Conservation (phyloP, 2,113 vertebrate genomes). For the Xenopus borealis region DNA sequence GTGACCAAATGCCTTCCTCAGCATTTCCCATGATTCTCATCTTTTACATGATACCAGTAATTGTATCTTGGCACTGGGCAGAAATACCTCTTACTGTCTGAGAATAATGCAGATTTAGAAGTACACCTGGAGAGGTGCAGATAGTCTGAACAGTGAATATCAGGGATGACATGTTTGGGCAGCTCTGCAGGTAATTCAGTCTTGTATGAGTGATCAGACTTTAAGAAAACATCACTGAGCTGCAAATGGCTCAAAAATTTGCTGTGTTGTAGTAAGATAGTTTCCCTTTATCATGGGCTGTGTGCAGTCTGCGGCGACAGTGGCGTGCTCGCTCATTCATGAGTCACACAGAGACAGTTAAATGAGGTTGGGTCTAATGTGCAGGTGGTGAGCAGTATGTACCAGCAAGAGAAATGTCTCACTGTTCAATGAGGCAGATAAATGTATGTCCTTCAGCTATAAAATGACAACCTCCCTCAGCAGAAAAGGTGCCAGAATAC, state of each 20-base stretch:
- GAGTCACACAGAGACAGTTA: constrained; percentile 3
- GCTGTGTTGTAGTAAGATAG: background rate
- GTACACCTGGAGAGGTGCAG: no score
- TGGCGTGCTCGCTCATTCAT: background rate
- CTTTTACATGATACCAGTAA: no score
- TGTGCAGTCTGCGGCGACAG: background rate
- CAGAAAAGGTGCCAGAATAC: constrained; percentile 6
- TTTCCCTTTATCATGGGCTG: no score
- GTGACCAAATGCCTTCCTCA: no score
- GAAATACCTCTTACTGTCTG: no score
- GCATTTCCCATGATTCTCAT: no score
- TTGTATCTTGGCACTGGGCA: no score
- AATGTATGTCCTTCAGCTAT: constrained; percentile 11
- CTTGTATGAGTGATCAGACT: background rate
- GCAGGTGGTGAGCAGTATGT: constrained; percentile 12
- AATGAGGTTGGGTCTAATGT: background rate
- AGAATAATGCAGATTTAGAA: no score
- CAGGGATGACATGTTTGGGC: background rate
- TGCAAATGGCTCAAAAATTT: background rate
- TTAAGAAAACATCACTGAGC: background rate
- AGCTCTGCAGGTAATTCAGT: background rate
- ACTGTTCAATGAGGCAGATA: background rate
- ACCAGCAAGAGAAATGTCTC: constrained; percentile 12
- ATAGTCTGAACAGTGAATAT: background rate
- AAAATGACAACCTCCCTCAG: background rate